phyloP scores from a whole-genome alignment of 1,140 invertebrate species.

The Brachionus manjavacas region DNA sequence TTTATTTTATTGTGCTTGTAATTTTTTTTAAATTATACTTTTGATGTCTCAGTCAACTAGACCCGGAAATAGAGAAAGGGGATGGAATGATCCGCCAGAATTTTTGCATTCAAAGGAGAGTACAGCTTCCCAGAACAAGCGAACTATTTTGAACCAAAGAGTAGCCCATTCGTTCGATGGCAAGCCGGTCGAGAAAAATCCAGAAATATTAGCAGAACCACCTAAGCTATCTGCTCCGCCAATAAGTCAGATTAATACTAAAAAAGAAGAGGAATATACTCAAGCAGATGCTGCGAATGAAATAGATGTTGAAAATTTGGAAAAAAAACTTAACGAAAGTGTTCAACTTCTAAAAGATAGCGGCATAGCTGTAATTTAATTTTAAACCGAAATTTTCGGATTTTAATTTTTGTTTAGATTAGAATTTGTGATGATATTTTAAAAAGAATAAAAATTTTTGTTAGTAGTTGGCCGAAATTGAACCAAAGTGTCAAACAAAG shows the following conservation, averaged over 20 bases:
- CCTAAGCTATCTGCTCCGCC: conserved; percentile 5
- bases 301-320: neutral
- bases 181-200: neutral
- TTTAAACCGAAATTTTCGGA: neutral
- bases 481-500: neutral
- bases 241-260: neutral
- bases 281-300: neutral
- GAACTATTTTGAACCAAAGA: conserved; percentile 37
- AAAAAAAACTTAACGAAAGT: neutral
- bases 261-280: neutral
- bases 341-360: neutral
- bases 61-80: conserved; percentile 12
- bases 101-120: conserved; percentile 24
- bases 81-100: conserved; percentile 39
- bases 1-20: too few relatives aligned
- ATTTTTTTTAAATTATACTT: neutral
- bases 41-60: conserved; percentile 5
- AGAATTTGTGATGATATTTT: conserved; percentile 33
- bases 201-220: neutral
- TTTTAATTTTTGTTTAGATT: neutral
- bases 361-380: neutral
- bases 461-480: neutral
- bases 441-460: conserved; percentile 17
- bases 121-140: neutral
- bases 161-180: conserved; percentile 16